Percentiles rank a stretch among this genome's conserved stretches.
phyloP scores from a whole-genome alignment of 2,888 invertebrate genomes.

The Lamellibrachia satsuma region DNA sequence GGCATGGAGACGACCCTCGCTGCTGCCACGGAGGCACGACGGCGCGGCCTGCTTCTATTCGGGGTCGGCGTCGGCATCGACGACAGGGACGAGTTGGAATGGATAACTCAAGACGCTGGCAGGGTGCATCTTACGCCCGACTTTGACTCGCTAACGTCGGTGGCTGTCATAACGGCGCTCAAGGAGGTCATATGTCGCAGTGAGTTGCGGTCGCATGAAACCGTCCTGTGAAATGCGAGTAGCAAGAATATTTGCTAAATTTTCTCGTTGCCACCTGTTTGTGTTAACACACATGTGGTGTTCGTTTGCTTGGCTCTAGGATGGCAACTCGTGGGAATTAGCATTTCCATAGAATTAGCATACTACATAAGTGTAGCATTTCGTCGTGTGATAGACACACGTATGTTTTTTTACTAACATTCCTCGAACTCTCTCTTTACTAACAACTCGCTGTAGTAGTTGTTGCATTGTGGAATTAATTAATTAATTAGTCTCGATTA shows the following conservation, averaged over 20 bases:
- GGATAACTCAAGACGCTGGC: background rate
- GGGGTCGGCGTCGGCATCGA: slow-evolving; percentile 5
- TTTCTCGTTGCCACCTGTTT: background rate
- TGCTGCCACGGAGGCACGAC: slow-evolving; percentile 42
- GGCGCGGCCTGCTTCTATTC: background rate
- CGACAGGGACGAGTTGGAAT: background rate
- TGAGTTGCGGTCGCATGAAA: background rate
- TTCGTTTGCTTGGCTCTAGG: background rate
- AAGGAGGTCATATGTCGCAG: background rate
- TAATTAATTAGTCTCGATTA: background rate
- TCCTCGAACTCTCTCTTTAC: background rate
- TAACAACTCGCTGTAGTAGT: background rate
- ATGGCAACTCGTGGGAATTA: background rate
- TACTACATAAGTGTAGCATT: background rate
- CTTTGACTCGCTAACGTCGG: background rate
- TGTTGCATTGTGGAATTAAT: background rate
- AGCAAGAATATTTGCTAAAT: background rate
- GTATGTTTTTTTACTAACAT: background rate
- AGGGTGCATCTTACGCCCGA: background rate
- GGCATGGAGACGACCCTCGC: slow-evolving; percentile 48
- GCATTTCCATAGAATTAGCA: background rate
- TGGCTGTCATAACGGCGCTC: background rate
- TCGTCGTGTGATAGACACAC: background rate
- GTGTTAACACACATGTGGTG: background rate
- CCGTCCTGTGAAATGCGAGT: background rate